Conservation (phyloP, 92 coral and sea anemone genomes). For the Porites cylindrica region DNA sequence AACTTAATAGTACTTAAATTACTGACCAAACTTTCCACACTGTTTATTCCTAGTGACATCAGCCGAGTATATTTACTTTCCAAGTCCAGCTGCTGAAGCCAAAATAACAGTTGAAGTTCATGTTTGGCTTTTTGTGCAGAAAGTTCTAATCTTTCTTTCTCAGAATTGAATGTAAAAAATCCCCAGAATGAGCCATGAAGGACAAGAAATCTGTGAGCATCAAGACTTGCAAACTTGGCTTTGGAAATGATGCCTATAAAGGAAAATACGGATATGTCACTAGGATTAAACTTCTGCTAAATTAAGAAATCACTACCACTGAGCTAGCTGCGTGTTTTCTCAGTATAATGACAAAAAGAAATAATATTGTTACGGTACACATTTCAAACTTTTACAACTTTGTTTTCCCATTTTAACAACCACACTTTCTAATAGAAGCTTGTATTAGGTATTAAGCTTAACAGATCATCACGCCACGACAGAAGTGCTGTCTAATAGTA, state of each 20-base stretch:
- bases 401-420: too few relatives aligned
- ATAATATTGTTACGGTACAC: too few relatives aligned
- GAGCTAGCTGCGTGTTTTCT: too few relatives aligned
- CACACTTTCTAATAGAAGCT: too few relatives aligned
- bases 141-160: slow-evolving; percentile 30
- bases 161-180: slow-evolving; percentile 50
- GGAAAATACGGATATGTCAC: background rate
- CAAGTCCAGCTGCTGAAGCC: slow-evolving; percentile 21
- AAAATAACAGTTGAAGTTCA: slow-evolving; percentile 23
- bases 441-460: too few relatives aligned
- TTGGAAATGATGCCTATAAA: slow-evolving; percentile 62
- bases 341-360: too few relatives aligned
- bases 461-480: too few relatives aligned
- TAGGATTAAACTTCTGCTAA: background rate
- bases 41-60: slow-evolving; percentile 33
- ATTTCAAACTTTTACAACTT: too few relatives aligned
- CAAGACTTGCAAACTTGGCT: slow-evolving; percentile 71
- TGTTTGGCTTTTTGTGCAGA: slow-evolving; percentile 18
- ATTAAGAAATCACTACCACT: too few relatives aligned
- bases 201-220: slow-evolving; percentile 60
- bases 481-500: too few relatives aligned
- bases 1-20: background rate
- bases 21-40: slow-evolving; percentile 1
- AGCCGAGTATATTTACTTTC: slow-evolving; percentile 21
- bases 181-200: slow-evolving; percentile 67